phyloP scores from a whole-genome alignment of 2,113 vertebrate species.

The Turnix velox region DNA sequence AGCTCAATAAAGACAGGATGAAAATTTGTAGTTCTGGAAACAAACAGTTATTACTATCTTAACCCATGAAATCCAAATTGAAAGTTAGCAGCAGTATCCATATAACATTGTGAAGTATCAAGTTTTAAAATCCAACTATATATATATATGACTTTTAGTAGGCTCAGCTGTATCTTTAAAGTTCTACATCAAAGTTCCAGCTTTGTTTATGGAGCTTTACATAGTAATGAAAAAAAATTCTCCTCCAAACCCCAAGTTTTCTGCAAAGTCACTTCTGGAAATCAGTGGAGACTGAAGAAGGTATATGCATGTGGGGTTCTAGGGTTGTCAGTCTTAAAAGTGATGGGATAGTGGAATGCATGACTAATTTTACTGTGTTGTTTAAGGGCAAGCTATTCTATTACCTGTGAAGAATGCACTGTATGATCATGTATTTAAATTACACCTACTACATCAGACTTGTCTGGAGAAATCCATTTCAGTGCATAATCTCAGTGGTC shows the following conservation, averaged over 20 bases:
- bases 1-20: no score
- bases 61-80: not conserved
- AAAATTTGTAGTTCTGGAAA: not conserved
- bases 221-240: not conserved
- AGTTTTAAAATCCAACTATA: not conserved
- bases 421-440: not conserved
- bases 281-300: not conserved
- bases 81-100: not conserved
- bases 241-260: not conserved
- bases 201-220: not conserved
- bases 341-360: not conserved
- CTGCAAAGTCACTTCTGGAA: not conserved
- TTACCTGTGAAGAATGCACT: not conserved
- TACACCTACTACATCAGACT: not conserved
- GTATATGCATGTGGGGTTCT: not conserved
- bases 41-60: not conserved
- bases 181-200: not conserved
- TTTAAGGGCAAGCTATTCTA: conserved; percentile 9
- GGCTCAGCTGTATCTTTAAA: not conserved
- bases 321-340: not conserved
- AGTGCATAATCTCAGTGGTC: not conserved
- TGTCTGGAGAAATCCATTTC: not conserved
- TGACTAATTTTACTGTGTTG: not conserved
- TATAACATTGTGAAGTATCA: not conserved
- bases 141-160: not conserved